phyloP scores from a whole-genome alignment of 2,113 vertebrate species.

The Misgurnus anguillicaudatus region DNA sequence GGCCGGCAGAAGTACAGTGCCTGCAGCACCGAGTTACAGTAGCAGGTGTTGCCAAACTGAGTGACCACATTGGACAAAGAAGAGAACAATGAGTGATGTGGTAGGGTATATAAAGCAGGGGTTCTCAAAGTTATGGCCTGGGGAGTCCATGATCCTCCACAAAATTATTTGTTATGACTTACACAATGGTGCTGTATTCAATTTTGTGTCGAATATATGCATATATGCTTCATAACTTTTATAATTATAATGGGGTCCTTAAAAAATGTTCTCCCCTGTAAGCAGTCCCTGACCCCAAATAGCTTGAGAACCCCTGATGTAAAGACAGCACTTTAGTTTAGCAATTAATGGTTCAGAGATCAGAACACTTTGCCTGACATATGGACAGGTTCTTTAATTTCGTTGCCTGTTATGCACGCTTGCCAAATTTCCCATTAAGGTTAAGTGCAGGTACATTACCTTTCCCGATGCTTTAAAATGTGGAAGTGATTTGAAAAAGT shows the following conservation, averaged over 20 bases:
- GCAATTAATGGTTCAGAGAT: neutral
- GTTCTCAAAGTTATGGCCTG: no score
- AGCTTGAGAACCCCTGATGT: no score
- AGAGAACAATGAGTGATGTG: neutral
- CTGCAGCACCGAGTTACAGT: slow-evolving; percentile 94
- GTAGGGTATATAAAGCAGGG: no score
- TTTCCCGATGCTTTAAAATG: neutral
- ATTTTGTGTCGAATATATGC: no score
- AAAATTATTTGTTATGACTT: no score
- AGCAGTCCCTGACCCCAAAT: no score
- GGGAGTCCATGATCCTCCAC: no score
- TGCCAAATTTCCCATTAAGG: slow-evolving; percentile 2
- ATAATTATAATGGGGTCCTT: no score
- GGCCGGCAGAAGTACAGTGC: slow-evolving; percentile 93
- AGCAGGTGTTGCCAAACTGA: slow-evolving; percentile 94
- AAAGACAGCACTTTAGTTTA: neutral
- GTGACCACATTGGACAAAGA: neutral
- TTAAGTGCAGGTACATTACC: neutral
- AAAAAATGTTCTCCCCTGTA: no score
- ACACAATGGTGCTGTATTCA: no score
- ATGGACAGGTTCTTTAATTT: neutral
- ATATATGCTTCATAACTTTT: no score
- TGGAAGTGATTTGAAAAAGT: slow-evolving; percentile 6
- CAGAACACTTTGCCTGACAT: neutral
- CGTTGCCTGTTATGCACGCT: neutral